Conservation (phyloP, 2,888 invertebrate species). For the Leuctra nigra region DNA sequence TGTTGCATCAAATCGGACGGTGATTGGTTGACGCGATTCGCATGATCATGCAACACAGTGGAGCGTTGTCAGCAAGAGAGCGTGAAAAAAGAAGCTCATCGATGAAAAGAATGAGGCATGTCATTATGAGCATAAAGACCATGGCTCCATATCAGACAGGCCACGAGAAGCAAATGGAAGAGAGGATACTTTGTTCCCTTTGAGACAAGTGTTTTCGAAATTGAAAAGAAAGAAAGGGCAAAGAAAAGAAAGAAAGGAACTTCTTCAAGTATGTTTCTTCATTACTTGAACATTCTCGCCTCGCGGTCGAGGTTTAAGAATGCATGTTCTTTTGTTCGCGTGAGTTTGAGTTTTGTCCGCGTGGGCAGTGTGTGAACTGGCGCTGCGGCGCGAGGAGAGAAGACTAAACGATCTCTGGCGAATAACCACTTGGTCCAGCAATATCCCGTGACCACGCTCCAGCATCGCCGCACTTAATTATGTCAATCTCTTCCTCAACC, state of each 20-base stretch:
- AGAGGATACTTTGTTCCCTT: conserved; percentile 14
- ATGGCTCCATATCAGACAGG: background rate
- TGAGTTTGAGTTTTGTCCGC: too few species aligned
- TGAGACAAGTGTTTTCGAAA: conserved; percentile 9
- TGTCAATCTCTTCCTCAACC: too few species aligned
- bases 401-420: too few species aligned
- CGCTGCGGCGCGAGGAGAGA: too few species aligned
- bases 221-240: too few species aligned
- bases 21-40: background rate
- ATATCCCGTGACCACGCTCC: too few species aligned
- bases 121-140: conserved; percentile 6
- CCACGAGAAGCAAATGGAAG: too few species aligned
- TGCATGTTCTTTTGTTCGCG: too few species aligned
- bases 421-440: too few species aligned
- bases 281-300: conserved; percentile 9
- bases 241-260: background rate
- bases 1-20: too few species aligned
- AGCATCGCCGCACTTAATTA: too few species aligned
- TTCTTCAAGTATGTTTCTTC: conserved; percentile 14
- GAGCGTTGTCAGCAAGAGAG: background rate
- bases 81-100: conserved; percentile 8
- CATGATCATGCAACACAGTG: background rate
- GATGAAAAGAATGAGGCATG: background rate
- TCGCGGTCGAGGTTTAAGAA: conserved; percentile 1
- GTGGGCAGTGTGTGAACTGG: too few species aligned